Evolutionary conservation across 1,140 invertebrate species (phyloP), one percentile per base, ranked within the genome.

Genomic region (Scaptomyza graminum): DNA sequence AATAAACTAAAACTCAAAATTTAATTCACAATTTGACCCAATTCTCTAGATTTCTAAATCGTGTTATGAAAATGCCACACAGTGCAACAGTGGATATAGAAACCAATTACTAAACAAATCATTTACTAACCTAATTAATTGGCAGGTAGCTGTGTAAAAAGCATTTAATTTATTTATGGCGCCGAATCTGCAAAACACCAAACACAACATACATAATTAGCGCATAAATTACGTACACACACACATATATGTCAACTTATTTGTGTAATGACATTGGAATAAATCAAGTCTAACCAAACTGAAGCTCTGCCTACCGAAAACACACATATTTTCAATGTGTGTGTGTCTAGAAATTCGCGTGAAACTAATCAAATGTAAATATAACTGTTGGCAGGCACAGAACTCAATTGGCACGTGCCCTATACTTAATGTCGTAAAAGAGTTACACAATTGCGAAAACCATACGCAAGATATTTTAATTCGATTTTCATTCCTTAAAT

Each of bases 91-190:
- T 60, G 57, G 43, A 31, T 60, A 60, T 47, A 18, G 56, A 62
- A 77, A 71, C 72, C 65, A 76, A 79, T 76, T 76, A 69, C 70
- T 44, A 65, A 71, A 79, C 71, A 80, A 72, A 80, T 61, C 78
- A 80, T 81, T 80, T 73, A 56, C 54, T 67, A 44, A 64, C 57
- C 28, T 72, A 80, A 80, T 80, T 81, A 76, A 76, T 81, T 66
- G 57, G 57, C 62, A 65, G 43, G 72, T 62, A 51, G 77, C 55
- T 31, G 55, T 11, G 51, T 62, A 76, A 61, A 73, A 67, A 49
- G 46, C 74, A 54, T 73, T 81, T 76, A 68, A 81, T 73, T 81
- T 80, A 80, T 80, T 80, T 59, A 81, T 81, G 49, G 47, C 13
- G 22, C 54, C 65, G 43, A 50, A 68, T 49, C 43, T 59, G 16